phyloP scores from a whole-genome alignment of 2,113 vertebrate genomes.

The Prionailurus bengalensis region DNA sequence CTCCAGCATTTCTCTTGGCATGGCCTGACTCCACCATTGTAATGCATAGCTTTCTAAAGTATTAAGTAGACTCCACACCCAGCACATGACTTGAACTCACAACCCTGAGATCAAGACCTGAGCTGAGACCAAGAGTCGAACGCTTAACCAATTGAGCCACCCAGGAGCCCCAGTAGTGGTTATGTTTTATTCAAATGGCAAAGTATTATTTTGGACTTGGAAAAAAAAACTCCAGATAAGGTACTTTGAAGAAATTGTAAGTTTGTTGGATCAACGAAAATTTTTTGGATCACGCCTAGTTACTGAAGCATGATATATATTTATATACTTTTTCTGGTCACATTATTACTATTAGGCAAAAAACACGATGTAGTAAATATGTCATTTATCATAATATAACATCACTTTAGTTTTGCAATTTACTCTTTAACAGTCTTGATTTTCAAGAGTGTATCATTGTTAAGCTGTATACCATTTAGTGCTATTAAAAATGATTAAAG shows the following conservation, averaged over 20 bases:
- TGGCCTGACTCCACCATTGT: neutral
- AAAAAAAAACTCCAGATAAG: neutral
- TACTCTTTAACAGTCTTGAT: constrained; percentile 44
- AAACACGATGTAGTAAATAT: neutral
- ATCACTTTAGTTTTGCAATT: neutral
- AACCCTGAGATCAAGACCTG: neutral
- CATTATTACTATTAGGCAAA: constrained; percentile 6
- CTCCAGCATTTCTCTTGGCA: neutral
- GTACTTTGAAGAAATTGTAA: neutral
- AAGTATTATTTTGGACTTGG: neutral
- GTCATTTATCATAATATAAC: neutral
- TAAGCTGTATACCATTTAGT: neutral
- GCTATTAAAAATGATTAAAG: constrained; percentile 32
- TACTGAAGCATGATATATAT: neutral
- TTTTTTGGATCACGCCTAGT: neutral
- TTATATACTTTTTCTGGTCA: neutral
- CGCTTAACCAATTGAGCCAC: neutral
- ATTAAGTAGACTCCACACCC: neutral
- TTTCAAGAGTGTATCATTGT: constrained; percentile 17
- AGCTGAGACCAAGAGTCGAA: neutral
- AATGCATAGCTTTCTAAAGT: neutral
- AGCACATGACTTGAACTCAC: neutral
- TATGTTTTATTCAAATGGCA: neutral
- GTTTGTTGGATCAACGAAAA: neutral
- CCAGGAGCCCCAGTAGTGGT: neutral